These are phyloP conservation scores for Autographa pulchrina DNA, from an alignment of 2,888 invertebrate species.

Conservation along the genomic window DNA sequence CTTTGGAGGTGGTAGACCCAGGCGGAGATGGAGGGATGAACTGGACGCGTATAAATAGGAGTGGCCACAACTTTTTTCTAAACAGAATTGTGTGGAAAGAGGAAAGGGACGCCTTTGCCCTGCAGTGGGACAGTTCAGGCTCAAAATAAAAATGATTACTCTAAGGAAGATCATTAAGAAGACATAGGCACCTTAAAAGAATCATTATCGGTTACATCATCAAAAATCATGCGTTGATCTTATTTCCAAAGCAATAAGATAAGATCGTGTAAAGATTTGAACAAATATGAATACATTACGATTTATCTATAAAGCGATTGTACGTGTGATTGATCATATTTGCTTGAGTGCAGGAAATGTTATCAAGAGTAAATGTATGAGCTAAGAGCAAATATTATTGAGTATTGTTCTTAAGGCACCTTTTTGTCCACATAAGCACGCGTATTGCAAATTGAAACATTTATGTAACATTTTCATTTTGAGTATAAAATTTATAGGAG, in stretches of 20 bases:
- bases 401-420: conserved; percentile 58
- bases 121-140: no score
- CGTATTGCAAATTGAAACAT: conserved; percentile 16
- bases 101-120: no score
- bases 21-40: no score
- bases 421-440: conserved; percentile 23
- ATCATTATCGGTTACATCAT: conserved; percentile 13
- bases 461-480: neutral
- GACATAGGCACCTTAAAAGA: no score
- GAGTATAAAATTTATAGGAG: neutral
- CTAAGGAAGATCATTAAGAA: no score
- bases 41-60: no score
- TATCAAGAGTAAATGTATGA: conserved; percentile 59
- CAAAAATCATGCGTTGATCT: conserved; percentile 27
- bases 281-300: conserved; percentile 55
- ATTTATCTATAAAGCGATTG: conserved; percentile 53
- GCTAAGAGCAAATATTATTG: conserved; percentile 56
- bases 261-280: conserved; percentile 52
- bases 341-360: conserved; percentile 62
- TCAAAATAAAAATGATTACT: no score
- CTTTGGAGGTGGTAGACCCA: no score
- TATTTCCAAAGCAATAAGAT: conserved; percentile 45
- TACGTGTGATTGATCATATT: conserved; percentile 64
- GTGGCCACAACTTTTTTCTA: no score
- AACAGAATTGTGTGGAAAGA: no score